These are phyloP conservation scores for Delia radicum DNA, from an alignment of 1,140 invertebrate genomes.

Conservation along the genomic window DNA sequence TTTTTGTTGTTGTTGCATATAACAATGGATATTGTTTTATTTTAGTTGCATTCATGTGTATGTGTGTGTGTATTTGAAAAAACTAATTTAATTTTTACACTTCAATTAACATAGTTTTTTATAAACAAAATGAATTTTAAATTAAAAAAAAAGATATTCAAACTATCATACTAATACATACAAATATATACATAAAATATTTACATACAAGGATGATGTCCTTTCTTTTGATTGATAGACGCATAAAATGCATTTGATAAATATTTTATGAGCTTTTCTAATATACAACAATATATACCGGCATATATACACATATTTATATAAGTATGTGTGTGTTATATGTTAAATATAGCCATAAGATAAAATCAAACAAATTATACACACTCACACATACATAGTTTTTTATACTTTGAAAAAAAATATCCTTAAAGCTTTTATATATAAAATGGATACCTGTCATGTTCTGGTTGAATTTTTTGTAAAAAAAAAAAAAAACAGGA, in stretches of 20 bases:
- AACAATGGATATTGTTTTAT: neutral
- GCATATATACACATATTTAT: neutral
- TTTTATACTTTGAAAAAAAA: neutral
- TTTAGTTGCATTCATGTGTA: neutral
- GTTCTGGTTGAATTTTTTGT: neutral
- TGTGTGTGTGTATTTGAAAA: neutral
- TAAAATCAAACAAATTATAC: neutral
- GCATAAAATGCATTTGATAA: constrained; percentile 23
- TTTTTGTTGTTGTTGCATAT: neutral
- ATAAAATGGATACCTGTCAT: neutral
- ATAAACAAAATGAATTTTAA: constrained; percentile 17
- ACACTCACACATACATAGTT: neutral
- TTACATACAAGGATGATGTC: neutral
- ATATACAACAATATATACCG: neutral
- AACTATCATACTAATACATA: neutral
- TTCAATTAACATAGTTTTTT: constrained; percentile 20
- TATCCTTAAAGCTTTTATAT: neutral
- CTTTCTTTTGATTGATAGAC: constrained; percentile 21
- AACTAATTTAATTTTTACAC: constrained; percentile 24
- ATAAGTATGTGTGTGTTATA: neutral
- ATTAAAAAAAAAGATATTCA: constrained; percentile 7
- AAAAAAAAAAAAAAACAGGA: neutral
- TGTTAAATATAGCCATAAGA: neutral
- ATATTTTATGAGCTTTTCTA: constrained; percentile 10
- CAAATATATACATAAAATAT: neutral